phyloP scores from a whole-genome alignment of 2,888 invertebrate genomes.

The Sarcophaga rosellei region DNA sequence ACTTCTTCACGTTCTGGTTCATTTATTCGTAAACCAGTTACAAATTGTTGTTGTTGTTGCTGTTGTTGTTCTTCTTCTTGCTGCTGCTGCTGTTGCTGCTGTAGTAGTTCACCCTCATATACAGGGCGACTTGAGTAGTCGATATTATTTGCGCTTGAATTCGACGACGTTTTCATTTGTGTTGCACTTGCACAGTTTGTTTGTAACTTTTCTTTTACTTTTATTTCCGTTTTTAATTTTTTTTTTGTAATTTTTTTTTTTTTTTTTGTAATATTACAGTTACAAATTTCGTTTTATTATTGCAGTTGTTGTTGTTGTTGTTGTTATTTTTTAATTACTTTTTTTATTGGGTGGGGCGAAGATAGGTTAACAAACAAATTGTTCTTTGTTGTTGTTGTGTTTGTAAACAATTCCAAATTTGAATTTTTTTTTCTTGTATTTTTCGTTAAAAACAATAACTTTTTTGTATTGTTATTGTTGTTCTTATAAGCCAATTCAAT shows the following conservation, averaged over 20 bases:
- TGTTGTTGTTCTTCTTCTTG: slow-evolving; percentile 40
- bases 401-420: slow-evolving; percentile 45
- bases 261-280: slow-evolving; percentile 36
- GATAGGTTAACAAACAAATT: background rate
- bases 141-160: slow-evolving; percentile 77
- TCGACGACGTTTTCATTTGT: slow-evolving; percentile 80
- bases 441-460: background rate
- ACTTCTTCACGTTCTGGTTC: slow-evolving; percentile 30
- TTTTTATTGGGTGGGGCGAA: background rate
- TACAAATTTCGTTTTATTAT: slow-evolving; percentile 35
- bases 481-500: slow-evolving; percentile 37
- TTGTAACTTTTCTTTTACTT: slow-evolving; percentile 62
- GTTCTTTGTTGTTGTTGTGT: slow-evolving; percentile 29
- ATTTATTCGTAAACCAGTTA: slow-evolving; percentile 29
- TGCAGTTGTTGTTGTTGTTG: slow-evolving; percentile 5
- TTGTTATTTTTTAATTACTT: slow-evolving; percentile 51
- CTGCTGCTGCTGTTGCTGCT: slow-evolving; percentile 62
- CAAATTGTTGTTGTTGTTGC: slow-evolving; percentile 44
- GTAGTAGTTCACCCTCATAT: slow-evolving; percentile 70
- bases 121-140: slow-evolving; percentile 77
- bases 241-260: slow-evolving; percentile 42
- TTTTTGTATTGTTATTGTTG: slow-evolving; percentile 15
- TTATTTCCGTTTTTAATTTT: slow-evolving; percentile 12
- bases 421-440: background rate
- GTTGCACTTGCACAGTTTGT: slow-evolving; percentile 69